A percentile compares a stretch with the other conserved stretches of the same genome.
These are phyloP conservation scores for Malurus leucopterus DNA, from an alignment of 2,797 vertebrate genomes.

Conservation along the genomic window DNA sequence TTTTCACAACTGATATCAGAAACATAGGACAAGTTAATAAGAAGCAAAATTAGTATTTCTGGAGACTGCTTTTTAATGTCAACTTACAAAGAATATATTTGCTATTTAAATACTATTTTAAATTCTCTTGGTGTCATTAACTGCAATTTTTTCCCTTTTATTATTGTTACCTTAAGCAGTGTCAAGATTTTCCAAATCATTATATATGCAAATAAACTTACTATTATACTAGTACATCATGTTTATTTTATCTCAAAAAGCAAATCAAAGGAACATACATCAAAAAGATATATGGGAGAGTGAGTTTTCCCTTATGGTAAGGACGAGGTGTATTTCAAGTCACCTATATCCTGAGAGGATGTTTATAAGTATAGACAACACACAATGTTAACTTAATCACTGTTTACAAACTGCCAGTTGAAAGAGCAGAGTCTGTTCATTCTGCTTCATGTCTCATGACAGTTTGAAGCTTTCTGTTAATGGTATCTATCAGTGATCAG, in stretches of 20 bases:
- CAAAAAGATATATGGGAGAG: not conserved
- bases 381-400: slow-evolving; percentile 33
- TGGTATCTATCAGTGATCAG: not conserved
- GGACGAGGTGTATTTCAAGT: not conserved
- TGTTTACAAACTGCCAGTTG: slow-evolving; percentile 50
- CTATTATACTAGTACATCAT: not conserved
- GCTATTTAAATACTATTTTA: not conserved
- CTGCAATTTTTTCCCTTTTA: not conserved
- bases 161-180: not conserved
- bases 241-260: not conserved
- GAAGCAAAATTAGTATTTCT: not conserved
- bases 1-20: not conserved
- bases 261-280: not conserved
- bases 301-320: not conserved
- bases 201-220: not conserved
- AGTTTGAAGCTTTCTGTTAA: slow-evolving; percentile 12
- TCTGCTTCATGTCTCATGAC: slow-evolving; percentile 17
- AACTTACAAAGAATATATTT: not conserved
- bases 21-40: not conserved
- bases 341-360: not conserved
- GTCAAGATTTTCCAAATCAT: not conserved
- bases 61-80: not conserved
- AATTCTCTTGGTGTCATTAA: not conserved
- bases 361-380: slow-evolving; percentile 37
- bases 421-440: slow-evolving; percentile 31